These are phyloP conservation scores for Tethya wilhelma DNA, from an alignment of 37 sponge, comb jelly and placozoan genomes.

Conservation along the genomic window DNA sequence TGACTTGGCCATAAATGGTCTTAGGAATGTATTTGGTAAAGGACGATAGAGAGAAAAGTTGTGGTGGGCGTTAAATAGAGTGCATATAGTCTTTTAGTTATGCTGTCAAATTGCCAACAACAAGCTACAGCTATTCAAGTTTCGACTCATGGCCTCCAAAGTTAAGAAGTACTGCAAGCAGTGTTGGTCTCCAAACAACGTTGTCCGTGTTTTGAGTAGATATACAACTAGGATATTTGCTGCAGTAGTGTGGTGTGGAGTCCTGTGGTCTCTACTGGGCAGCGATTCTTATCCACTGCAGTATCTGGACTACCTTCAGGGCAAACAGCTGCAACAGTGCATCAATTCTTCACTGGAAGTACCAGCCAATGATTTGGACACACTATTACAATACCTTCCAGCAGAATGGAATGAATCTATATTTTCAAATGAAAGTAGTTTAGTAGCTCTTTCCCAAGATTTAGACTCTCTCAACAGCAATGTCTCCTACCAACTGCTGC, in stretches of 20 bases:
- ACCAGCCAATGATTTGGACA: neutral
- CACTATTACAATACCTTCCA: neutral
- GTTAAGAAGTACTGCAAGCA: neutral
- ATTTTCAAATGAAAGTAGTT: neutral
- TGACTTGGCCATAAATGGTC: no score
- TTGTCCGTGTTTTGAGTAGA: neutral
- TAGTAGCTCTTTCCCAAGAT: neutral
- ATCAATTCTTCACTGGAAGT: neutral
- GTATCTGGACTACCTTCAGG: neutral
- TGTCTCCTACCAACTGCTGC: neutral
- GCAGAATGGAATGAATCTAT: neutral
- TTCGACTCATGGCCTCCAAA: no score
- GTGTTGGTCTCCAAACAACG: conserved; percentile 6
- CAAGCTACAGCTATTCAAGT: no score
- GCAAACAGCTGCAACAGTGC: conserved; percentile 1
- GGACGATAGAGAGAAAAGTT: no score
- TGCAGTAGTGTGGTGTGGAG: conserved; percentile 58
- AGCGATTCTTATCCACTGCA: conserved; percentile 41
- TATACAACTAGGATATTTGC: conserved; percentile 47
- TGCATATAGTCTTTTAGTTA: no score
- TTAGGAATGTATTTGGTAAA: no score
- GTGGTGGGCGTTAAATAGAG: no score
- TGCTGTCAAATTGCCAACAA: no score
- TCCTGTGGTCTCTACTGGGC: conserved; percentile 75
- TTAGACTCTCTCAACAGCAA: neutral